Conservation (phyloP, 2,113 vertebrate species). For the Lophochroa leadbeateri region DNA sequence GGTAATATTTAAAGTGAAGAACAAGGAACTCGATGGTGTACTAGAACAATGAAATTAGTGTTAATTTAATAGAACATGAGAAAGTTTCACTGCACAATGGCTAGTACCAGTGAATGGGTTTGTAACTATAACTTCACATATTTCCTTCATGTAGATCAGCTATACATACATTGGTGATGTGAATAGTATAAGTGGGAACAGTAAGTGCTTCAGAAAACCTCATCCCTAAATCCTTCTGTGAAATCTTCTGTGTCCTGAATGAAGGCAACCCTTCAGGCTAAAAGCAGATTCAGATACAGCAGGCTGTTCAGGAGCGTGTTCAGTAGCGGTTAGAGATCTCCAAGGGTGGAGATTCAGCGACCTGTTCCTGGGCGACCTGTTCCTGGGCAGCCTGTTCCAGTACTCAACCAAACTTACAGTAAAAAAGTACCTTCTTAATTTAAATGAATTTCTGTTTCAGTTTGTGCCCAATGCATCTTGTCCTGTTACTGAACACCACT, state of each 20-base stretch:
- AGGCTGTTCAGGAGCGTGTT: neutral
- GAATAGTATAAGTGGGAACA: neutral
- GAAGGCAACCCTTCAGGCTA: fast-evolving
- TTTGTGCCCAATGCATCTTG: too few relatives aligned
- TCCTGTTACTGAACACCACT: too few relatives aligned
- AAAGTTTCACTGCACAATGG: neutral
- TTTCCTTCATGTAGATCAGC: neutral
- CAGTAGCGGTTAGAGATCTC: neutral
- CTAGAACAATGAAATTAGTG: neutral
- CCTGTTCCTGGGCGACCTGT: neutral
- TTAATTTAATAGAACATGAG: neutral
- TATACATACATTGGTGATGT: too few relatives aligned
- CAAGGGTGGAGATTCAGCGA: neutral
- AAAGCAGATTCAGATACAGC: neutral
- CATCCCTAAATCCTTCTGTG: neutral
- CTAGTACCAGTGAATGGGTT: neutral
- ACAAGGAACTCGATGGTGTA: neutral
- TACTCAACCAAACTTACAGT: neutral
- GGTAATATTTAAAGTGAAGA: neutral
- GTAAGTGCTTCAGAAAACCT: neutral
- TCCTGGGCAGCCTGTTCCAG: neutral
- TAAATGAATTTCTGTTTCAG: neutral
- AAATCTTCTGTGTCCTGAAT: neutral
- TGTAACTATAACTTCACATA: neutral
- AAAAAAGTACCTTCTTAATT: neutral